A percentile compares a stretch with the other conserved stretches of the same genome.
Evolutionary conservation across 2,888 invertebrate species (phyloP).

Genomic region (Autographa gamma): DNA sequence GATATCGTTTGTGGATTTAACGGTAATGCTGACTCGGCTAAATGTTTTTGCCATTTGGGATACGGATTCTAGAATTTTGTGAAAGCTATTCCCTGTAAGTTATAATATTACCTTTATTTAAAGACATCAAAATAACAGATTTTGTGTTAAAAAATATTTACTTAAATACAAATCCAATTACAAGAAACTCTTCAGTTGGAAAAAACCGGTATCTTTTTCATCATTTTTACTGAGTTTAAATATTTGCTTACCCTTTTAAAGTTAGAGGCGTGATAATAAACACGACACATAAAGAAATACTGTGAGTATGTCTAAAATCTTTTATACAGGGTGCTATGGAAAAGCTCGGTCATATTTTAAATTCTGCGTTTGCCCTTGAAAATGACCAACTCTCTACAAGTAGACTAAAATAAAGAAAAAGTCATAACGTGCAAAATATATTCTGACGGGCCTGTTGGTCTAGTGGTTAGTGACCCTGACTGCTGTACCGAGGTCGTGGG

Average conservation of each 20-base stretch:
- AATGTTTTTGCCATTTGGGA: background rate
- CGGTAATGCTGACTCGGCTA: background rate
- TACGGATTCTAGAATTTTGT: background rate
- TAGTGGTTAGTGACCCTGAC: no score
- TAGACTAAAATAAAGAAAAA: no score
- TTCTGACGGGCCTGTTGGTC: no score
- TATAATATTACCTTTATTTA: no score
- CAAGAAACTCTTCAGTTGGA: background rate
- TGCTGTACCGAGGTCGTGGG: no score
- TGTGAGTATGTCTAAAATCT: background rate
- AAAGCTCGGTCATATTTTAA: no score
- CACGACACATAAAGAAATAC: background rate
- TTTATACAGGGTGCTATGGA: background rate
- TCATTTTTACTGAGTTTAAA: background rate
- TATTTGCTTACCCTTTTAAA: background rate
- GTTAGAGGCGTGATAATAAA: background rate
- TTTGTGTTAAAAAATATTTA: background rate
- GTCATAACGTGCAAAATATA: no score
- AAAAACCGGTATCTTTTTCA: background rate
- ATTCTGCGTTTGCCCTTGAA: no score
- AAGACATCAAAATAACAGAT: background rate
- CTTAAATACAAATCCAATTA: background rate
- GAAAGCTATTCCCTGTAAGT: no score
- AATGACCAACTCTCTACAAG: no score
- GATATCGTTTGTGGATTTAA: constrained; percentile 14